A percentile compares a stretch with the other conserved stretches of the same genome.
phyloP scores from a whole-genome alignment of 2,888 invertebrate species.

The Omphaloscelis lunosa region DNA sequence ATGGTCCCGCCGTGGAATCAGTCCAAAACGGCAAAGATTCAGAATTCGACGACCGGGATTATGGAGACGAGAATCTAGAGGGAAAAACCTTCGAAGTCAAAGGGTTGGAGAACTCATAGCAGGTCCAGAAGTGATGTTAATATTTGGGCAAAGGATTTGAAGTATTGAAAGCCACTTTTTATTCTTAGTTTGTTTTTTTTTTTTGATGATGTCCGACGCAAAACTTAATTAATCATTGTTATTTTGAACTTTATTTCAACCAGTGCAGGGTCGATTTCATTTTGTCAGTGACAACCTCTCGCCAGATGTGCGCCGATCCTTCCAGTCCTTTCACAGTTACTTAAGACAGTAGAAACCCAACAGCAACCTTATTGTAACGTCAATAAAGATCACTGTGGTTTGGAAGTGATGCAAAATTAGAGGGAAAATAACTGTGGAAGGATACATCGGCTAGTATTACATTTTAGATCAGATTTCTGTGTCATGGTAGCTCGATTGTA shows the following conservation, averaged over 20 bases:
- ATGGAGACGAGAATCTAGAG: constrained; percentile 78
- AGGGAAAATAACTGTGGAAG: neutral
- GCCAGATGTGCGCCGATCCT: neutral
- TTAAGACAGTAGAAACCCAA: neutral
- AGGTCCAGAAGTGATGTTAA: constrained; percentile 43
- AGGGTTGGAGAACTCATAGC: constrained; percentile 84
- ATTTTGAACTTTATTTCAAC: neutral
- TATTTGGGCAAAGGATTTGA: constrained; percentile 36
- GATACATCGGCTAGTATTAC: neutral
- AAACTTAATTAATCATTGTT: neutral
- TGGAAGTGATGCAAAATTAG: neutral
- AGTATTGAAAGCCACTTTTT: constrained; percentile 53
- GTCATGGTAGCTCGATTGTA: neutral
- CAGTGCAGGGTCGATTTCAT: neutral
- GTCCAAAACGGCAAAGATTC: constrained; percentile 81
- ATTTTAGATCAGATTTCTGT: neutral
- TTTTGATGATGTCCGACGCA: constrained; percentile 8
- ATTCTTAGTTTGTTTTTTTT: neutral
- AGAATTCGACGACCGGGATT: constrained; percentile 90
- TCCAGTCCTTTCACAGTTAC: neutral
- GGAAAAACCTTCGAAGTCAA: constrained; percentile 90
- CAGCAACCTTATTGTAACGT: neutral
- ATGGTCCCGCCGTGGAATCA: constrained; percentile 81
- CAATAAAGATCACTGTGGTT: neutral
- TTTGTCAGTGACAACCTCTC: neutral